Base-by-base conservation (phyloP, 2,797 vertebrate species). In the Nannoperca obscura region DNA sequence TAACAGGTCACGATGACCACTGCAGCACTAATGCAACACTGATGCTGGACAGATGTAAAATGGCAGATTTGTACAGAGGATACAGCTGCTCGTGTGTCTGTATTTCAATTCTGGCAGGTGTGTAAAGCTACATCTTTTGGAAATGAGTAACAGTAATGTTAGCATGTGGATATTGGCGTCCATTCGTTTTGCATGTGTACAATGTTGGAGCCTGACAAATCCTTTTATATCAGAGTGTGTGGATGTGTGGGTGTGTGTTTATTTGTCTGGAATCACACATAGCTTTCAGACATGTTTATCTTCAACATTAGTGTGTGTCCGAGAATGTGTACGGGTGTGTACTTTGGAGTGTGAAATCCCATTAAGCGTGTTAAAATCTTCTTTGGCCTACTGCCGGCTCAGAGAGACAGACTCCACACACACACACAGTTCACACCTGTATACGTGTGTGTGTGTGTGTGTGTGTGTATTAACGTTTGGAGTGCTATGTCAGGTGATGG, bases 281-380 rank as follows among this genome's bases (percentile, higher is more conserved):
- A 78, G 89, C 91, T 92, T 92, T 91, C 90, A 91, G 89, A 88
- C 85, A 87, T 90, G 88, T 91, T 91, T 91, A 91, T 91, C 88
- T 88, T 91, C 90, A 90, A 91, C 88, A 90, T 90, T 91, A 80
- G 71, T 78, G 88, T 89, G 83, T 87, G 84, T 85, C 76, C 70
- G 47, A 70, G 86, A 76, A 78, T 82, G 75, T 83, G 83, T 82
- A 38, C 13, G 60, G 66, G 80, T 84, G 86, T 91, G 83, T 85
- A 87, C 74, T 82, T 72, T 14, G 1, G 54, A 87, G 88, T 92
- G 88, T 92, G 86, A 93, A 92, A 93, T 92, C 91, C 86, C 76
- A 92, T 93, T 90, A 92, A 84, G 91, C 44, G 79, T 90, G 90
- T 82, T 88, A 90, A 92, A 91, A 89, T 75, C 80, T 80, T 87